Conservation (phyloP, 1,140 invertebrate species). For the Hyposmocoma kahamanoa region DNA sequence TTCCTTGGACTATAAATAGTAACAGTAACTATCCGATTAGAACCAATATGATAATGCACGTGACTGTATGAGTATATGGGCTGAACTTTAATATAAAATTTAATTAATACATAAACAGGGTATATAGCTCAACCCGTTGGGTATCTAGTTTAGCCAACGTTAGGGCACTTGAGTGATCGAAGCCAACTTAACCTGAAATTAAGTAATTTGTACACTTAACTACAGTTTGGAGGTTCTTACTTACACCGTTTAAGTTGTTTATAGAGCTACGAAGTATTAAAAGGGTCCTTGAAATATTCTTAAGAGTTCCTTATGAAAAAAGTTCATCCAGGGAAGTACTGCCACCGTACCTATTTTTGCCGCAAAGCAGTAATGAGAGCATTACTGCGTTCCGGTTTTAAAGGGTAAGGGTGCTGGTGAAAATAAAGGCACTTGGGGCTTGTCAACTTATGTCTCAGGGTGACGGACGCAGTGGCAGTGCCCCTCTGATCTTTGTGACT, state of each 20-base stretch:
- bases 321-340: background rate
- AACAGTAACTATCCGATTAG: no score
- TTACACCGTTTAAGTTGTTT: slow-evolving; percentile 39
- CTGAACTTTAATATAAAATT: no score
- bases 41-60: no score
- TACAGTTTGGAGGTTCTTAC: slow-evolving; percentile 69
- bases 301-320: background rate
- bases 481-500: background rate
- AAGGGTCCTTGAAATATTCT: background rate
- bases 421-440: no score
- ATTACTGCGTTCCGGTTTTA: no score
- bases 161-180: slow-evolving; percentile 56
- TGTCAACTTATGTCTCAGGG: no score
- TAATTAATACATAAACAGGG: no score
- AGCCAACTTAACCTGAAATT: slow-evolving; percentile 63
- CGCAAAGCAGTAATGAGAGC: background rate
- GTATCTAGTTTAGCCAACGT: slow-evolving; percentile 19
- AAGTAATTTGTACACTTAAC: slow-evolving; percentile 72
- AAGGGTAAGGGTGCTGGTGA: no score
- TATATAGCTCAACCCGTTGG: no score
- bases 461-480: no score
- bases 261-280: slow-evolving; percentile 22
- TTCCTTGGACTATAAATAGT: no score
- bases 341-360: background rate
- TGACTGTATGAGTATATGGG: no score